Evolutionary conservation across 2,888 invertebrate genomes (phyloP), one percentile per base, ranked within the genome.

Genomic region (Bursaphelenchus okinawaensis): DNA sequence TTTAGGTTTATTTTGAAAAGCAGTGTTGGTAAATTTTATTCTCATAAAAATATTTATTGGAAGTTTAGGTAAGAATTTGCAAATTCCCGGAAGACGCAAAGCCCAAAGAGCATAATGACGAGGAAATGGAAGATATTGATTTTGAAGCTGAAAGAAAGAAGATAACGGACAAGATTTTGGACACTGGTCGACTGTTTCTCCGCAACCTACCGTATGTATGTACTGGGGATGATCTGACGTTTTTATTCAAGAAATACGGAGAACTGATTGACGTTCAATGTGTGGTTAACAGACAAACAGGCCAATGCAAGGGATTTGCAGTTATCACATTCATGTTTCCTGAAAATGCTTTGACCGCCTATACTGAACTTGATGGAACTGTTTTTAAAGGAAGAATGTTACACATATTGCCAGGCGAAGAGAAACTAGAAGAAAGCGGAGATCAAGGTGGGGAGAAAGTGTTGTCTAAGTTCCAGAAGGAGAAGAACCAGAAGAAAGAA

Each of bases 261-360:
- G 75, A 79, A 40, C 57, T 80, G 31, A 70, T 72, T 2, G 79
- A 80, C 84, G 87, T 94, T 0, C 89, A 89, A 84, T 86, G 96
- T 81, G 94, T 96, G 0, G 88, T 96, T 63, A 95, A 96, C 83
- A 86, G 87, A 62, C 82, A 88, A 1, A 89, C 90, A 0, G 88
- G 92, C 50, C 89, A 90, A 83, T 87, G 89, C 16, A 94, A 94
- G 85, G 94, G 96, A 0, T 96, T 93, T 84, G 96, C 92, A 0
- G 89, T 90, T 0, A 87, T 96, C 0, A 92, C 93, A 0, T 98
- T 89, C 83, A 86, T 98, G 82, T 89, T 96, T 87, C 93, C 96
- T 0, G 95, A 96, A 83, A 90, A 96, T 84, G 98, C 98, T 0
- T 88, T 91, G 0, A 88, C 88, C 77, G 96, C 98, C 0, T 94